Conservation (phyloP, 1,140 invertebrate genomes). For the Babylonia areolata region DNA sequence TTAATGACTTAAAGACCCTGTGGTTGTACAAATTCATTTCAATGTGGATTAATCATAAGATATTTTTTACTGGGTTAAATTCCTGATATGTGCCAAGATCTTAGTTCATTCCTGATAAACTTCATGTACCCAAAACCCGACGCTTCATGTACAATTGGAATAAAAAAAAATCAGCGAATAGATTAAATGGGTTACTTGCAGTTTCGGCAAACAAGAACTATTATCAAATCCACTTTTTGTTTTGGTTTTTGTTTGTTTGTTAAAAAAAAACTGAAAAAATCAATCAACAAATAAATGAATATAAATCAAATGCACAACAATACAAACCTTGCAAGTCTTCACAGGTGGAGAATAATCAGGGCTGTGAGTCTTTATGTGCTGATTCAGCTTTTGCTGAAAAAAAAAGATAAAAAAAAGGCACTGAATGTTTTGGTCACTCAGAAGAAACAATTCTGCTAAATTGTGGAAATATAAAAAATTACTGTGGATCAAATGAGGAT, state of each 20-base stretch:
- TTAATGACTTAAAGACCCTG: too few species aligned
- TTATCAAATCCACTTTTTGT: not conserved
- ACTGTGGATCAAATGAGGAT: not conserved
- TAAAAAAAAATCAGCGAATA: not conserved
- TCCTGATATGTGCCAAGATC: too few species aligned
- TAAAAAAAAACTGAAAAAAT: too few species aligned
- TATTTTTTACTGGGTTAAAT: too few species aligned
- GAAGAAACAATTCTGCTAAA: not conserved
- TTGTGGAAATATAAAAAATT: not conserved
- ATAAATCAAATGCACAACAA: not conserved
- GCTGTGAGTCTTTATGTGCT: not conserved
- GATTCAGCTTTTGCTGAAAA: conserved; percentile 1
- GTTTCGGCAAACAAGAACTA: too few species aligned
- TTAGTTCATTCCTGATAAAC: too few species aligned
- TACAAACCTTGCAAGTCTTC: not conserved
- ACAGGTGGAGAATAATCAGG: not conserved
- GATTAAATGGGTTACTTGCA: too few species aligned
- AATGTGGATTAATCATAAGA: too few species aligned
- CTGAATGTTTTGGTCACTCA: not conserved
- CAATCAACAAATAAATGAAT: too few species aligned
- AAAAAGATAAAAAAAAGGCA: not conserved
- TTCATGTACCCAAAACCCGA: too few species aligned
- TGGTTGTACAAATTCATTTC: too few species aligned
- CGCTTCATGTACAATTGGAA: not conserved
- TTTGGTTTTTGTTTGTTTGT: too few species aligned